Conservation (phyloP, 2,113 vertebrate genomes). For the Clarias batrachus region DNA sequence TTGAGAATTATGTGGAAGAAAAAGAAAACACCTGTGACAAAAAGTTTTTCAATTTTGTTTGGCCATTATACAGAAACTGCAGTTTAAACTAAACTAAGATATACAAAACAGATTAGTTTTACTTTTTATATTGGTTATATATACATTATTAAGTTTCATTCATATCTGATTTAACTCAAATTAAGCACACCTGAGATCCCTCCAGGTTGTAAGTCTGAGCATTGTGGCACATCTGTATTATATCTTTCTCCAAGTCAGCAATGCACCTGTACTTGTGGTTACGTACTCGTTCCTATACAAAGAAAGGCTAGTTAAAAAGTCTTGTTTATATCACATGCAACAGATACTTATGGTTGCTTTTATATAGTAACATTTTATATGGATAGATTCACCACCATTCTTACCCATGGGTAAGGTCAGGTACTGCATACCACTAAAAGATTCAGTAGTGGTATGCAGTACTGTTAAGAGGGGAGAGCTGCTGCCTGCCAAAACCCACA, state of each 20-base stretch:
- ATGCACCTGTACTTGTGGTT: conserved; percentile 97
- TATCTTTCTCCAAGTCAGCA: conserved; percentile 91
- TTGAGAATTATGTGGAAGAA: neutral
- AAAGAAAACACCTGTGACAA: neutral
- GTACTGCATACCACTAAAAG: too few species aligned
- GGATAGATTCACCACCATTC: neutral
- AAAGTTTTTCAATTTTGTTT: neutral
- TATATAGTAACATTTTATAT: neutral
- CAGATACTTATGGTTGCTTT: neutral
- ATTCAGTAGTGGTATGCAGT: too few species aligned
- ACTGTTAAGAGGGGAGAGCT: too few species aligned
- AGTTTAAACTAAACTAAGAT: neutral
- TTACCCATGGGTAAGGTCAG: too few species aligned
- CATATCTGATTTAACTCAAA: neutral
- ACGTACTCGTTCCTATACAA: conserved; percentile 89
- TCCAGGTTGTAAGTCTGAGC: conserved; percentile 98
- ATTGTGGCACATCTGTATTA: conserved; percentile 94
- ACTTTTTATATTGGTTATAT: too few species aligned
- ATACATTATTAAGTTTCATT: neutral
- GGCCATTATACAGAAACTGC: neutral
- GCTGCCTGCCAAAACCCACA: too few species aligned
- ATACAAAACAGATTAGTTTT: neutral
- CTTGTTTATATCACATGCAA: too few species aligned
- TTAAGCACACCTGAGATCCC: conserved; percentile 87
- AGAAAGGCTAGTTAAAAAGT: neutral